Conservation (phyloP, 2,888 invertebrate species). For the Folsomia candida region DNA sequence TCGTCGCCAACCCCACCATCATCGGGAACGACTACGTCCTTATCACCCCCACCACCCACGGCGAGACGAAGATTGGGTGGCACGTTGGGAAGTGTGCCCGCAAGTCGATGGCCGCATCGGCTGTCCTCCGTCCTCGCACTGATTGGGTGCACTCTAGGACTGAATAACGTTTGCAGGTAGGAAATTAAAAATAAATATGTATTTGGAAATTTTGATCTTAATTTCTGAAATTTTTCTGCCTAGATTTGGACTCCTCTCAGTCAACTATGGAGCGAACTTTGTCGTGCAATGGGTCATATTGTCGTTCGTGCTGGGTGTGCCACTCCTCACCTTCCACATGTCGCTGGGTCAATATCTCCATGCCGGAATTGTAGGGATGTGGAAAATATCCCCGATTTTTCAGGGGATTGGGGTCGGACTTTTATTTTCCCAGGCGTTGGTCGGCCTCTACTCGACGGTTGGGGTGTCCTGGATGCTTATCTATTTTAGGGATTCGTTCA, state of each 20-base stretch:
- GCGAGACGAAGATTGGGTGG: slow-evolving; percentile 4
- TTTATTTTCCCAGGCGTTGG: slow-evolving; percentile 72
- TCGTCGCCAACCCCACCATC: background rate
- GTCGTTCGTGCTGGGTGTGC: slow-evolving; percentile 77
- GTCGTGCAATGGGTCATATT: slow-evolving; percentile 82
- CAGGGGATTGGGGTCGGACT: slow-evolving; percentile 84
- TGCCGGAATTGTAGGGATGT: slow-evolving; percentile 86
- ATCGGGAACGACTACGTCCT: background rate
- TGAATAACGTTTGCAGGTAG: slow-evolving; percentile 73
- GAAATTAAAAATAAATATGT: background rate
- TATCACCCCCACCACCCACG: background rate
- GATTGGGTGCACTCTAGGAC: slow-evolving; percentile 79
- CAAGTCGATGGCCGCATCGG: slow-evolving; percentile 52
- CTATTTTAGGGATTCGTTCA: slow-evolving; percentile 81
- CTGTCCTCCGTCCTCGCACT: slow-evolving; percentile 78
- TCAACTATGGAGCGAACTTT: slow-evolving; percentile 86
- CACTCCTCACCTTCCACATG: slow-evolving; percentile 78
- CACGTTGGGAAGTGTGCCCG: background rate
- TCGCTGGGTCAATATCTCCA: slow-evolving; percentile 80
- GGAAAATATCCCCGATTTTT: slow-evolving; percentile 87
- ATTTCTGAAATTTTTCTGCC: background rate
- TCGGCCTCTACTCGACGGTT: slow-evolving; percentile 82
- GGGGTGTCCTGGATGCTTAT: slow-evolving; percentile 89
- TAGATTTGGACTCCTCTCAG: slow-evolving; percentile 80
- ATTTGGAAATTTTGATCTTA: too few species aligned